Base-by-base conservation (phyloP, 1,140 invertebrate species). In the Musca domestica region DNA sequence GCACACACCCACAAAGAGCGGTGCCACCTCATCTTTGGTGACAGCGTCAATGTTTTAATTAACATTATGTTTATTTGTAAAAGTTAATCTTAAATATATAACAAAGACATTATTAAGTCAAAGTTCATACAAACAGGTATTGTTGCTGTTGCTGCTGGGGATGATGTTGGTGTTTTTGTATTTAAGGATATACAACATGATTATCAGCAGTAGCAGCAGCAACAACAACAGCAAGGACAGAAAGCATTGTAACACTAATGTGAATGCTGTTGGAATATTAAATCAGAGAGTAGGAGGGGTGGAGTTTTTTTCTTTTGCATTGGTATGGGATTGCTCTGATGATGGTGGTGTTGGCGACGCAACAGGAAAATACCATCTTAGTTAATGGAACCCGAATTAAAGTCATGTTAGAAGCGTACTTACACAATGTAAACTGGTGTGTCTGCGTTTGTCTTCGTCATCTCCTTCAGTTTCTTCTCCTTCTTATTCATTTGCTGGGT, bases 101-200 rank as follows among this genome's bases (percentile, higher is more conserved):
- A 61, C 30, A 61, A 23, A 61, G 56, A 61, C 56, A 61, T 61
- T 61, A 61, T 61, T 41, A 61, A 61, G 56, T 61, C 56, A 61
- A 34, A 61, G 56, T 61, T 61, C n/a, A 61, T 58, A 58, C 14
- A 19, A 58, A 17, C 14, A 58, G 14, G 23, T 4, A 30, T 12
- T 30, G 27, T 41, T 41, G 34, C 12, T 41, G 34, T 41, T 41
- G 34, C 10, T 12, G 10, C 34, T 41, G 34, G 9, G 3, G 27
- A 9, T 30, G 3, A 9, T 4, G 9, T 30, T 41, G n/a, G n/a
- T n/a, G 5, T 41, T 41, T 41, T 41, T 41, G 34, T 12, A 41
- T 41, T 41, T 41, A 41, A 41, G 34, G 34, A 41, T 41, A 41
- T 41, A 41, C 34, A 41, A 41, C 34, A 41, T 41, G 34, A 41